Evolutionary conservation across 2,113 vertebrate species (phyloP).

Genomic region (Synchiropus splendidus): DNA sequence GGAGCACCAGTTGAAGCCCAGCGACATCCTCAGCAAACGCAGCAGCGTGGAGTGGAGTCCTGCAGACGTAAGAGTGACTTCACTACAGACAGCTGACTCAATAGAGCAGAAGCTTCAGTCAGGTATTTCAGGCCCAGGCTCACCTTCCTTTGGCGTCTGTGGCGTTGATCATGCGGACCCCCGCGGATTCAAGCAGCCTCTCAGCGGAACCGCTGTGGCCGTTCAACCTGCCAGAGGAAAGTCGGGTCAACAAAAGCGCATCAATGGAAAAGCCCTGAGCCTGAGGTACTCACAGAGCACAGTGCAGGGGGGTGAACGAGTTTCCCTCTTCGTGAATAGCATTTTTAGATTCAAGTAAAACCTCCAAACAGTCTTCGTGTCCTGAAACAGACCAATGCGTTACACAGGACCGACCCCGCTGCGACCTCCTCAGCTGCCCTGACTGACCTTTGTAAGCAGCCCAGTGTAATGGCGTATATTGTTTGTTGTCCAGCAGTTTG

Average conservation of each 20-base stretch:
- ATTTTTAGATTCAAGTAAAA: slow-evolving; percentile 98
- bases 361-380: slow-evolving; percentile 97
- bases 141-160: slow-evolving; percentile 99
- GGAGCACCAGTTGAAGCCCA: slow-evolving; percentile 86
- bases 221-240: slow-evolving; percentile 73
- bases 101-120: too few relatives aligned
- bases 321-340: slow-evolving; percentile 91
- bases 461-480: slow-evolving; percentile 93
- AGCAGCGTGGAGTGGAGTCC: slow-evolving; percentile 93
- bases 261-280: too few relatives aligned
- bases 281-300: slow-evolving; percentile 86
- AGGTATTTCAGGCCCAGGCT: too few relatives aligned
- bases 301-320: slow-evolving; percentile 97
- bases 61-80: too few relatives aligned
- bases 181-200: slow-evolving; percentile 85
- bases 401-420: background rate
- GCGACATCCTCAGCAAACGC: slow-evolving; percentile 86
- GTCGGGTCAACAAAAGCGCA: background rate
- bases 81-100: too few relatives aligned
- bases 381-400: slow-evolving; percentile 60
- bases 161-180: slow-evolving; percentile 92
- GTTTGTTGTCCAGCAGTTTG: slow-evolving; percentile 84
- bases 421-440: background rate
- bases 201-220: slow-evolving; percentile 88
- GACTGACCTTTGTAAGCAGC: slow-evolving; percentile 87